phyloP scores from a whole-genome alignment of 1,140 invertebrate species.

The Paraescarpia echinospica region DNA sequence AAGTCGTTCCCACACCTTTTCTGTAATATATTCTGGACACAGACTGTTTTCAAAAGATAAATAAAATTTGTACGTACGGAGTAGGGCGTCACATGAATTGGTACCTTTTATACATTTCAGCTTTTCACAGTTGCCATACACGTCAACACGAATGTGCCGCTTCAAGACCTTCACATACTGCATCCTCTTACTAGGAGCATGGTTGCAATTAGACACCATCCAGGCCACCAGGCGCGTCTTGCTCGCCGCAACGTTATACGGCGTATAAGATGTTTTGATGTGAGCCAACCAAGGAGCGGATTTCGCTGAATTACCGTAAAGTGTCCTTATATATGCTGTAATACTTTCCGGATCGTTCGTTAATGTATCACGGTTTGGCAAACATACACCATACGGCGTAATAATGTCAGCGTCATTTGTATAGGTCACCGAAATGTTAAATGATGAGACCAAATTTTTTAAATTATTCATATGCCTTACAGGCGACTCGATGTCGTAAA shows the following conservation, averaged over 20 bases:
- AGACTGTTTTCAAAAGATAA: conserved; percentile 6
- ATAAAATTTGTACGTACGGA: neutral
- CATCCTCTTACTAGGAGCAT: conserved; percentile 60
- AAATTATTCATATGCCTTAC: neutral
- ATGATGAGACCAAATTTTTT: neutral
- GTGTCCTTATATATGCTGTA: neutral
- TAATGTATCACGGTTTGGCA: neutral
- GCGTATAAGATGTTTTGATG: neutral
- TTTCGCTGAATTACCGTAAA: neutral
- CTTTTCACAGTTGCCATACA: conserved; percentile 65
- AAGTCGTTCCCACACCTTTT: neutral
- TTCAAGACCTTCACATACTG: conserved; percentile 61
- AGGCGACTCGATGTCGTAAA: neutral
- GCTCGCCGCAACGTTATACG: conserved; percentile 24
- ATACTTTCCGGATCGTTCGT: neutral
- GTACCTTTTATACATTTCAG: neutral
- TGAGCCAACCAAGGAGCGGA: neutral
- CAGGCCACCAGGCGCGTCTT: conserved; percentile 60
- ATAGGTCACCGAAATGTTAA: neutral
- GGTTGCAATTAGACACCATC: conserved; percentile 67
- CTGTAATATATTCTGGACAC: neutral
- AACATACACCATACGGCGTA: neutral
- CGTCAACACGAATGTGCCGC: conserved; percentile 62
- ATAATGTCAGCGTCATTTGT: neutral
- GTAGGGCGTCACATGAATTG: neutral